Conservation (phyloP, 2,888 invertebrate genomes). For the Sarcophaga subvicina region DNA sequence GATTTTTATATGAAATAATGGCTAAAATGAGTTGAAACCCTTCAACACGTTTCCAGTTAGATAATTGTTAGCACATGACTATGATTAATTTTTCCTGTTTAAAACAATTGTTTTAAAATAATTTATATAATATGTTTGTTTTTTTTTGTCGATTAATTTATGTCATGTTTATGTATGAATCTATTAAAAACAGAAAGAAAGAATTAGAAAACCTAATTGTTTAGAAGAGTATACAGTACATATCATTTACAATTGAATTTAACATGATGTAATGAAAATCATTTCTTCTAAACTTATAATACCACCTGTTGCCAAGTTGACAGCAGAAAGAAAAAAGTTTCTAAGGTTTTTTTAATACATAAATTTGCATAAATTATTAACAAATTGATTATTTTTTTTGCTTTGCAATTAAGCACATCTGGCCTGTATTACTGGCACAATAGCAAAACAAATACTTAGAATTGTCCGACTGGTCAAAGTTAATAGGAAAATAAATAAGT, state of each 20-base stretch:
- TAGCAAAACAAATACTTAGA: background rate
- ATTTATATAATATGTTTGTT: background rate
- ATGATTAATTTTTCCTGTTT: background rate
- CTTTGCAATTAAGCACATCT: constrained; percentile 44
- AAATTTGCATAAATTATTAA: constrained; percentile 52
- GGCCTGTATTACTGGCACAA: background rate
- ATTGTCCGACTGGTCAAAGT: constrained; percentile 18
- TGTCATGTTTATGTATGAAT: background rate
- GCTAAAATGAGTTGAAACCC: background rate
- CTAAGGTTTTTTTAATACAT: constrained; percentile 23
- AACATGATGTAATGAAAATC: constrained; percentile 45
- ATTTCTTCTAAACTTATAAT: constrained; percentile 38
- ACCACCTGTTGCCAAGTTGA: constrained; percentile 58
- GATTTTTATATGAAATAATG: too few species aligned
- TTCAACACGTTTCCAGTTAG: background rate
- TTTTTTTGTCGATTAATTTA: background rate
- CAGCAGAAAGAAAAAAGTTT: background rate
- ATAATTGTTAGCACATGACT: background rate
- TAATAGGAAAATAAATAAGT: background rate
- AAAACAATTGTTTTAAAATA: background rate
- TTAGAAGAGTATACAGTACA: background rate
- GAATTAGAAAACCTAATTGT: background rate
- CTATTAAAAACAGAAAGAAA: too few species aligned
- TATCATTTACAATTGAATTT: background rate
- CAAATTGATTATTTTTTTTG: background rate